Base-by-base conservation (phyloP, 2,797 vertebrate species). In the Anas capensis region DNA sequence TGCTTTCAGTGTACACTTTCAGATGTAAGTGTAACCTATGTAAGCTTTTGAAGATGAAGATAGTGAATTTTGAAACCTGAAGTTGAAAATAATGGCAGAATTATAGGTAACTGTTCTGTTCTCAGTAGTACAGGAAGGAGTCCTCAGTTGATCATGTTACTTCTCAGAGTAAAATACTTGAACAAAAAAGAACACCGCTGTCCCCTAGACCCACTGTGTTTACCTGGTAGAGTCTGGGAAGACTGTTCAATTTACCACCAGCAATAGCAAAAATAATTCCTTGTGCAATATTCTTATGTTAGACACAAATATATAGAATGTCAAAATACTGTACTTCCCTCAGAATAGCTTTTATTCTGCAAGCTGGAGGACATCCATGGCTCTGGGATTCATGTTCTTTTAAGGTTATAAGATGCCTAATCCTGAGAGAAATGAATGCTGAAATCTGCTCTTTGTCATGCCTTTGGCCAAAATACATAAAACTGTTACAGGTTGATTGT, bases 371-470 rank as follows among this genome's bases (percentile, higher is more conserved):
- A 58, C 16, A 12, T 19, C 34, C 36, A 15, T 72, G 60, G 3
- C 33, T 68, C 49, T 71, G 23, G 38, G 42, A 31, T 42, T 79
- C 18, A 3, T 51, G 6, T 4, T 18, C 4, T 29, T 66, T 4
- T 53, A 57, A 26, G 26, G 4, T 2, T 42, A 26, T 34, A 46
- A 38, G 79, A 33, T 34, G 20, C 33, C 9, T 7, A 42, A 34
- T 33, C 61, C 20, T 0, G 0, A 16, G 6, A 48, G 21, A 36
- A 38, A 33, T 1, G 10, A 72, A 33, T 31, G 49, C 10, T 57
- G 33, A 78, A 53, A 42, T 60, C 14, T 53, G 13, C 21, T 57
- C 3, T 14, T 64, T 61, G 33, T 71, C n/a, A n/a, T 58, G 31
- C 17, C 14, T 44, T 86, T 65, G 46, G 17, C 20, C 18, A 44